phyloP scores from a whole-genome alignment of 2,113 vertebrate genomes.

The Arvicanthis niloticus region DNA sequence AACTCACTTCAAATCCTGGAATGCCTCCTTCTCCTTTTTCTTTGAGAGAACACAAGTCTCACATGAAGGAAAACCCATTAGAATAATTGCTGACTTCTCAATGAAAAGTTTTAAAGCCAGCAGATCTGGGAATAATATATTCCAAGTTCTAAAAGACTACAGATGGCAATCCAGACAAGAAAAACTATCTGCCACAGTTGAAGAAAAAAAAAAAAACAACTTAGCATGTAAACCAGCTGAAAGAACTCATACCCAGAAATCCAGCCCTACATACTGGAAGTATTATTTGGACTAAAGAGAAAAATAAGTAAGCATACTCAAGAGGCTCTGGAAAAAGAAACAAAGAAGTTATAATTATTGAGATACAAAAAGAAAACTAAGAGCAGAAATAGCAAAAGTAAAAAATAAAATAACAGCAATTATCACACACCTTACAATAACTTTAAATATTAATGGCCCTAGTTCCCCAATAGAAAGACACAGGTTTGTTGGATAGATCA shows the following conservation, averaged over 20 bases:
- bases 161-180: background rate
- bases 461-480: background rate
- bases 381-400: background rate
- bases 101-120: background rate
- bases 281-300: background rate
- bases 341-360: background rate
- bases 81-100: background rate
- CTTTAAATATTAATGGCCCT: background rate
- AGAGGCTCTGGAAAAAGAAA: background rate
- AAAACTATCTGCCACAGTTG: background rate
- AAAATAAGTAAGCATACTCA: background rate
- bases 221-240: background rate
- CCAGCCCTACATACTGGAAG: background rate
- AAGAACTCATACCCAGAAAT: background rate
- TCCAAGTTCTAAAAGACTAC: background rate
- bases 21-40: background rate
- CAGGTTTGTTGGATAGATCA: background rate
- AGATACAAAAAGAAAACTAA: background rate
- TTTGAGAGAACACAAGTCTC: background rate
- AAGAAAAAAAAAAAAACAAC: background rate
- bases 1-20: background rate
- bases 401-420: background rate
- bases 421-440: background rate
- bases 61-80: background rate
- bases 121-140: background rate